Conservation (phyloP, 1,140 invertebrate species). For the Xylocopa sonorina region DNA sequence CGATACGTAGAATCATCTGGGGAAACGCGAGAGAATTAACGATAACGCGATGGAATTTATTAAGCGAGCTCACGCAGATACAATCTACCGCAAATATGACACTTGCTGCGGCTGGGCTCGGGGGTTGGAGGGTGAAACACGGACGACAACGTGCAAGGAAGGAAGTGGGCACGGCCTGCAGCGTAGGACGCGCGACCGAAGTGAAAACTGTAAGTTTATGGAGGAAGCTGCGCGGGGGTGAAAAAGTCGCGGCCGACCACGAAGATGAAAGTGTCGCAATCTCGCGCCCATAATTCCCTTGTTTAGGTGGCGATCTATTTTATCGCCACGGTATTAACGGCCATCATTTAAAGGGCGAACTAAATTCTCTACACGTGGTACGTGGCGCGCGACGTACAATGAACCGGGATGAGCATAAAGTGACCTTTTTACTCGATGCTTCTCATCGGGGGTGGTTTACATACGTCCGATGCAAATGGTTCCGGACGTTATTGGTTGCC, state of each 20-base stretch:
- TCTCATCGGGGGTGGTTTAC: background rate
- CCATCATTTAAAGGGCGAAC: constrained; percentile 21
- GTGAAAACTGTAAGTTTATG: constrained; percentile 55
- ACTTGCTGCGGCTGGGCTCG: constrained; percentile 1
- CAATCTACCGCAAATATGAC: constrained; percentile 31
- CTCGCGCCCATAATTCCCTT: constrained; percentile 30
- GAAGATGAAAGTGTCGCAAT: constrained; percentile 24
- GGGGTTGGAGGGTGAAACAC: constrained; percentile 9
- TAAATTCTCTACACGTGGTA: background rate
- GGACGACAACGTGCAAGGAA: constrained; percentile 25
- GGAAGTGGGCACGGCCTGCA: background rate
- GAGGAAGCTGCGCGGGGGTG: background rate
- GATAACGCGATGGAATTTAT: background rate
- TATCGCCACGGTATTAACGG: constrained; percentile 35
- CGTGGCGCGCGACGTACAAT: background rate
- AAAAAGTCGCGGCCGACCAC: constrained; percentile 10
- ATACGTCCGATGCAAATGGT: background rate
- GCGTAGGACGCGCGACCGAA: background rate
- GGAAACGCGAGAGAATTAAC: background rate
- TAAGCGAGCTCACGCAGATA: constrained; percentile 17
- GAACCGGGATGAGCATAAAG: background rate
- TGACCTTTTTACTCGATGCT: background rate
- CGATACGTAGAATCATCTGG: too few relatives aligned
- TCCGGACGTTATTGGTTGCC: background rate
- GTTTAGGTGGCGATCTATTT: constrained; percentile 41